Evolutionary conservation across 1,140 invertebrate species (phyloP).

Genomic region (Halictus rubicundus): DNA sequence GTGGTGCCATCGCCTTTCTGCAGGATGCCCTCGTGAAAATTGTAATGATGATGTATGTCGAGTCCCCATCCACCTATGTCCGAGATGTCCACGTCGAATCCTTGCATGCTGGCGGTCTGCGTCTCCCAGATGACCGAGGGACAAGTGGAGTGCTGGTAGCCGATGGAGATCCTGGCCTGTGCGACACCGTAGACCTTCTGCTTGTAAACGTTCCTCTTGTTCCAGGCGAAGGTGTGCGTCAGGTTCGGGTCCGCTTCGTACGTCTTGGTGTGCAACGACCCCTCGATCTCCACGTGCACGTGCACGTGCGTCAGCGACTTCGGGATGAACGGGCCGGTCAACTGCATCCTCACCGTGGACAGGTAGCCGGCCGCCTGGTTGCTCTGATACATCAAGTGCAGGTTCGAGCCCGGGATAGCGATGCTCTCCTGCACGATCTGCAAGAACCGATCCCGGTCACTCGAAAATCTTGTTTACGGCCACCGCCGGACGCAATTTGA

Average conservation of each 20-base stretch:
- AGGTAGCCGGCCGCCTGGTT: slow-evolving; percentile 95
- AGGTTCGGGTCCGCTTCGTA: slow-evolving; percentile 98
- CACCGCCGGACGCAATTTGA: neutral
- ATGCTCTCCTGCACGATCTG: slow-evolving; percentile 97
- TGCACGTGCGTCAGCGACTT: slow-evolving; percentile 92
- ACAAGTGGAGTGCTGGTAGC: slow-evolving; percentile 96
- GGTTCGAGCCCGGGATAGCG: slow-evolving; percentile 93
- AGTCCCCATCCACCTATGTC: slow-evolving; percentile 98
- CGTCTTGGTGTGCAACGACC: slow-evolving; percentile 92
- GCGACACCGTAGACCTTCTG: slow-evolving; percentile 96
- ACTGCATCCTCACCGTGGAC: slow-evolving; percentile 94
- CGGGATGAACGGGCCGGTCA: slow-evolving; percentile 91
- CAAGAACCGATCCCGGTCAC: slow-evolving; percentile 47
- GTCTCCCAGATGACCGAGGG: slow-evolving; percentile 94
- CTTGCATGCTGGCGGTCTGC: slow-evolving; percentile 94
- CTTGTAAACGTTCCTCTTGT: slow-evolving; percentile 97
- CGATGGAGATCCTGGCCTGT: slow-evolving; percentile 92
- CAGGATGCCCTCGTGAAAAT: slow-evolving; percentile 97
- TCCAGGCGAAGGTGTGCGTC: slow-evolving; percentile 97
- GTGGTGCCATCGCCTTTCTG: slow-evolving; percentile 98
- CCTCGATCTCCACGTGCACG: slow-evolving; percentile 94
- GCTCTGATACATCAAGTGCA: slow-evolving; percentile 96
- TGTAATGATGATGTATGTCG: slow-evolving; percentile 98
- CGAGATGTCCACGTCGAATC: slow-evolving; percentile 98
- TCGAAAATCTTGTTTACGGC: neutral